Base-by-base conservation (phyloP, 1,140 invertebrate species). In the Dendrolimus punctatus region DNA sequence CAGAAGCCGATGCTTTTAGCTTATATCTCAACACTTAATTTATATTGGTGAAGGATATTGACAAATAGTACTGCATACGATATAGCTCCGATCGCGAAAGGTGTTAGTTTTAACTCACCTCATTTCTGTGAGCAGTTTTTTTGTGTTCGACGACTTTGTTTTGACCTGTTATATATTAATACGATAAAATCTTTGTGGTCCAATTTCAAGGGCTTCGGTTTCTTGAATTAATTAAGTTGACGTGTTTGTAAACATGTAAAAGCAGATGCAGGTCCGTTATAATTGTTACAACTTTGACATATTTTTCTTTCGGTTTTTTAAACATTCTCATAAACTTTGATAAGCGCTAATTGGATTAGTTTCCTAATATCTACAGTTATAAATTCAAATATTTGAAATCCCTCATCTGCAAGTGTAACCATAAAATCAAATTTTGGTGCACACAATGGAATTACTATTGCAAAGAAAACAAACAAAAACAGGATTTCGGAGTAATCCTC, bases 381-480 rank as follows among this genome's bases (percentile, higher is more conserved):
- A 23, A 23, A 23, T 23, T 23, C 3, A 1, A 23, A 23, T 3
- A 23, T 23, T 23, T 3, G 23, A 23, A 23, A 23, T 23, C 23
- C 23, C 23, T 23, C 1, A 3, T 23, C 3, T 71, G 62, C 63
- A 53, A 44, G 23, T 23, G 23, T 51, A 64, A 62, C 46, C 46
- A 60, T 58, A 49, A 64, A 56, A 62, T 51, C 65, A 55, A 71
- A 55, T 54, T 48, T 57, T 50, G 36, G 45, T 44, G 39, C 39
- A 23, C 38, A 51, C 50, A 51, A 9, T 51, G 23, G 76, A 68
- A 76, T 81, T 76, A 79, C 47, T 40, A 45, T 23, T 23, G 51
- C 51, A 74, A 83, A 83, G 80, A 80, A 84, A 82, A 84, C 74
- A 85, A 84, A 83, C 76, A 85, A 83, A 77, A 80, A 83, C 77